phyloP scores from a whole-genome alignment of 2,888 invertebrate species.

The Rhimphoctona megacephalus region DNA sequence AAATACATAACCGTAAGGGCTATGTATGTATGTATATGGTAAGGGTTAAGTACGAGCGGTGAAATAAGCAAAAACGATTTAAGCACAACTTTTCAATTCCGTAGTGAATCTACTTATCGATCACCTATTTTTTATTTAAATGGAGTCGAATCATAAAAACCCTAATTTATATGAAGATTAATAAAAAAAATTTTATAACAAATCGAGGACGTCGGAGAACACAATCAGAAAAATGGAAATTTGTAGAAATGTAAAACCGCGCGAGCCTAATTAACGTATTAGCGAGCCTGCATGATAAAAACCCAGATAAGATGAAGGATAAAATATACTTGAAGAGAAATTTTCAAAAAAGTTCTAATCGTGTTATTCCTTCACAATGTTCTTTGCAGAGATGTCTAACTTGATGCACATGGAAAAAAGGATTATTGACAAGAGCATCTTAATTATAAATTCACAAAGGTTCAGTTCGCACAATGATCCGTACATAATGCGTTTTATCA shows the following conservation, averaged over 20 bases:
- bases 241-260: background rate
- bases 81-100: background rate
- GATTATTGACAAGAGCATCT: constrained; percentile 22
- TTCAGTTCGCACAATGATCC: constrained; percentile 51
- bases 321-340: background rate
- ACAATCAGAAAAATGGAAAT: background rate
- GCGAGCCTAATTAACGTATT: background rate
- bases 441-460: constrained; percentile 52
- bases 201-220: background rate
- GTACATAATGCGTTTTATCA: constrained; percentile 49
- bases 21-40: too few species aligned
- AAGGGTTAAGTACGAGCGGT: too few species aligned
- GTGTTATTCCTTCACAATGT: background rate
- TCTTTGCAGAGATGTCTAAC: background rate
- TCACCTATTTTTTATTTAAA: background rate
- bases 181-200: background rate
- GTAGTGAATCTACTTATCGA: background rate
- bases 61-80: too few species aligned
- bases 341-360: background rate
- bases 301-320: background rate
- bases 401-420: background rate
- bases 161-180: background rate
- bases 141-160: background rate
- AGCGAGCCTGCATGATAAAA: background rate
- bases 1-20: too few species aligned